Percentiles rank a stretch among this genome's conserved stretches.
Evolutionary conservation across 2,888 invertebrate species (phyloP).

Genomic region (Callyntrura sp.): DNA sequence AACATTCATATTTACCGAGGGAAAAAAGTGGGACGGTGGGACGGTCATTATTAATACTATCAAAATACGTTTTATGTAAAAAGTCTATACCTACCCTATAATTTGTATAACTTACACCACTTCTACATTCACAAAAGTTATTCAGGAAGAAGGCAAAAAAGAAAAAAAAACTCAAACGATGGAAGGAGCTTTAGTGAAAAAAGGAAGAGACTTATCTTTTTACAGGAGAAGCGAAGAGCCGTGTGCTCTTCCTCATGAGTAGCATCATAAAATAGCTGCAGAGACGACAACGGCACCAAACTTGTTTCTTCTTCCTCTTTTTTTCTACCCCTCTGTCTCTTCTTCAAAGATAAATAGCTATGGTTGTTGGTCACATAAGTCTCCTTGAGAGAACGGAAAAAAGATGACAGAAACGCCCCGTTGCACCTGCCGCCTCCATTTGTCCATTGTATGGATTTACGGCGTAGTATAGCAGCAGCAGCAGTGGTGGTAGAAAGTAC

Average conservation of each 20-base stretch:
- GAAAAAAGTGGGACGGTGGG: slow-evolving; percentile 47
- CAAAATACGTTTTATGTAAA: too few relatives aligned
- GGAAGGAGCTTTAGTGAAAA: slow-evolving; percentile 5
- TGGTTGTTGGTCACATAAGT: slow-evolving; percentile 67
- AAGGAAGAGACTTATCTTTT: slow-evolving; percentile 9
- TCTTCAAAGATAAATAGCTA: slow-evolving; percentile 58
- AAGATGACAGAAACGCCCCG: slow-evolving; percentile 72
- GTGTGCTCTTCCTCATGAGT: neutral
- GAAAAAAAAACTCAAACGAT: slow-evolving; percentile 12
- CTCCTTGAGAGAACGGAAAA: slow-evolving; percentile 38
- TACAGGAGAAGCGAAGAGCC: neutral
- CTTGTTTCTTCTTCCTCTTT: neutral
- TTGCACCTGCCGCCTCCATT: slow-evolving; percentile 75
- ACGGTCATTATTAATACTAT: slow-evolving; percentile 35
- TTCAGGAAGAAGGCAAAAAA: neutral
- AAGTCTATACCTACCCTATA: too few relatives aligned
- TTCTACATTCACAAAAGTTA: neutral
- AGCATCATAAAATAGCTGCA: neutral
- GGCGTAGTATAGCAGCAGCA: neutral
- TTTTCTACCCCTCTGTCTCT: neutral
- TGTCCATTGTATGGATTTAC: slow-evolving; percentile 64
- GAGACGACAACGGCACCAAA: neutral
- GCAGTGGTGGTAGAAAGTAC: neutral
- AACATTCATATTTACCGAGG: slow-evolving; percentile 23
- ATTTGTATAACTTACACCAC: neutral